Evolutionary conservation across 2,888 invertebrate species (phyloP).

Genomic region (Litoditis marina): DNA sequence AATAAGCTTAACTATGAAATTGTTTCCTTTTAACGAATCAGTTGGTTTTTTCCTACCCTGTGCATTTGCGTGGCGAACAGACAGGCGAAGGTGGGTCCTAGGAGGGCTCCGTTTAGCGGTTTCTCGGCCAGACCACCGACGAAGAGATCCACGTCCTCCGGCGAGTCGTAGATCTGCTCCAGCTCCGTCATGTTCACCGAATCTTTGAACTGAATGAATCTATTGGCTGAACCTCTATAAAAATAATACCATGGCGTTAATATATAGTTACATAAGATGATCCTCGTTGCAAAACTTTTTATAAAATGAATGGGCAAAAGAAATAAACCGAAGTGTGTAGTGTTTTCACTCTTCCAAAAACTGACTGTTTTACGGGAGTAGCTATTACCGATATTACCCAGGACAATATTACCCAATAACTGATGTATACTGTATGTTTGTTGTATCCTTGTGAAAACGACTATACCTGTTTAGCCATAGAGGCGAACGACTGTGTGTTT

Average conservation of each 20-base stretch:
- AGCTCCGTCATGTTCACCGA: conserved; percentile 21
- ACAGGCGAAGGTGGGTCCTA: conserved; percentile 61
- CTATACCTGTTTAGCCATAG: conserved; percentile 26
- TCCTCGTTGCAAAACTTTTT: not conserved
- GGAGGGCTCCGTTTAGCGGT: conserved; percentile 48
- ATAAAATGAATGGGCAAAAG: not conserved
- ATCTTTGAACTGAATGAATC: conserved; percentile 20
- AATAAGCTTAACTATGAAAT: no score
- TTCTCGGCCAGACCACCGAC: conserved; percentile 59
- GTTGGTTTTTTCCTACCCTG: no score
- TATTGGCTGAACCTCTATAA: not conserved
- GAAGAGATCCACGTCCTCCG: conserved; percentile 60
- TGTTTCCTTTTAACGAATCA: no score
- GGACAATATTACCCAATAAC: no score
- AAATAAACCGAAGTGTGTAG: no score
- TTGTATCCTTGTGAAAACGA: not conserved
- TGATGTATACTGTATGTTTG: no score
- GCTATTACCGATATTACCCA: no score
- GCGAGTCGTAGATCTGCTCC: conserved; percentile 27
- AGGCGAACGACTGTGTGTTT: conserved; percentile 25
- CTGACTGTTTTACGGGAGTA: no score
- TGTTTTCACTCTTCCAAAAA: no score
- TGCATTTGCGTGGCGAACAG: conserved; percentile 58
- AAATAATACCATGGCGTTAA: no score
- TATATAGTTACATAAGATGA: not conserved